Conservation (phyloP, 2,888 invertebrate species). For the Siphlonurus alternatus region DNA sequence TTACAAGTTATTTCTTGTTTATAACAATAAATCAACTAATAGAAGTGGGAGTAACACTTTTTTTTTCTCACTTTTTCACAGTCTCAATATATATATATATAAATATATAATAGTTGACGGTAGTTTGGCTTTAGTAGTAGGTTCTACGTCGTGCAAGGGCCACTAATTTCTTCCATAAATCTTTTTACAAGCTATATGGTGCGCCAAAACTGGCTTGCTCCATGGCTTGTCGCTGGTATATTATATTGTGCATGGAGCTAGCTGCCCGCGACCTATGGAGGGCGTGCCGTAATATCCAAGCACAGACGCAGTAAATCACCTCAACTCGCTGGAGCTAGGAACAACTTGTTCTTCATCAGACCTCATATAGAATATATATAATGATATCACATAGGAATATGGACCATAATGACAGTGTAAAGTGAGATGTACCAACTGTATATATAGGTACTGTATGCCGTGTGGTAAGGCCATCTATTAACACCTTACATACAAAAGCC, state of each 20-base stretch:
- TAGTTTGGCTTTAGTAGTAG: not conserved
- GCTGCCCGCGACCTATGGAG: not conserved
- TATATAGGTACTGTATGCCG: no score
- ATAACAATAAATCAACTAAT: not conserved
- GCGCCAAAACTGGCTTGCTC: not conserved
- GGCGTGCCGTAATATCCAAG: not conserved
- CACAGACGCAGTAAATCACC: not conserved
- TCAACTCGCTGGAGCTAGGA: no score
- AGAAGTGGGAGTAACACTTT: not conserved
- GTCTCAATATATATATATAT: not conserved
- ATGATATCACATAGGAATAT: no score
- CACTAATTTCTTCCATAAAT: conserved; percentile 4
- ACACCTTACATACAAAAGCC: not conserved
- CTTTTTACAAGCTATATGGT: not conserved
- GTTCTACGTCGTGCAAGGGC: not conserved
- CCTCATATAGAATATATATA: no score
- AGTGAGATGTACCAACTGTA: not conserved
- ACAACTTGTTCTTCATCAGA: no score
- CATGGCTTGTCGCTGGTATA: no score
- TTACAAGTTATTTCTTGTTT: no score
- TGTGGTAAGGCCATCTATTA: not conserved
- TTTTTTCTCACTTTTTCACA: not conserved
- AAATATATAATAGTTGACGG: not conserved
- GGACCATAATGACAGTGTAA: no score
- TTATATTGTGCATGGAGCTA: no score